Evolutionary conservation across 2,888 invertebrate species (phyloP), one percentile per base, ranked within the genome.

Genomic region (Pammene fasciana): DNA sequence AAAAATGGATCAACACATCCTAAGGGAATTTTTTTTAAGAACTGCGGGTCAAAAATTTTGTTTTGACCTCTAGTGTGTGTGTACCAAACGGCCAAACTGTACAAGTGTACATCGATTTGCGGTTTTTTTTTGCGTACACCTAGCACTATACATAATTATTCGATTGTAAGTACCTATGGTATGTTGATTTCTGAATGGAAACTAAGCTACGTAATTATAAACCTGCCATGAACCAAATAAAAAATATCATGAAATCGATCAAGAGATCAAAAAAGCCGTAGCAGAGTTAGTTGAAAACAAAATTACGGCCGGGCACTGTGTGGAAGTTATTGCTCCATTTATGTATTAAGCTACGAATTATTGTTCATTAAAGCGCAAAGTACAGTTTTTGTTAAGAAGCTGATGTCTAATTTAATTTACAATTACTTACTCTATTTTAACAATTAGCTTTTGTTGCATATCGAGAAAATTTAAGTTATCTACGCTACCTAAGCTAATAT

Each of bases 221-320:
- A 14, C 36, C 9, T 38, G 26, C 26, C 26, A 1, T 26, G 26
- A 26, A 36, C 14, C n/a, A 55, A 55, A 41, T 41, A 38, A 56
- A 56, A 56, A 56, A 6, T 56, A 41, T 11, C 11, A 41, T 16
- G 38, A 56, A 56, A 56, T 56, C 16, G 56, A 56, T 16, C 9
- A 41, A 41, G 56, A 56, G 11, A 56, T 56, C 2, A 16, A 41
- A 56, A 56, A 11, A 16, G 38, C 56, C 14, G 38, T 56, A 56
- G 38, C 38, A 16, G 52, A 52, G 14, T 56, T 16, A 41, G 5
- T 38, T 18, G 16, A 41, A 9, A 56, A 56, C 16, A 38, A 56
- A 11, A 41, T 56, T 11, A 41, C 56, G 10, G 16, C 16, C 16
- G 56, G 56, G 5, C 56, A 56, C 41, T 56, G 38, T 8, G 16